Evolutionary conservation across 2,888 invertebrate genomes (phyloP), one percentile per base, ranked within the genome.

Genomic region (Papilio protenor): DNA sequence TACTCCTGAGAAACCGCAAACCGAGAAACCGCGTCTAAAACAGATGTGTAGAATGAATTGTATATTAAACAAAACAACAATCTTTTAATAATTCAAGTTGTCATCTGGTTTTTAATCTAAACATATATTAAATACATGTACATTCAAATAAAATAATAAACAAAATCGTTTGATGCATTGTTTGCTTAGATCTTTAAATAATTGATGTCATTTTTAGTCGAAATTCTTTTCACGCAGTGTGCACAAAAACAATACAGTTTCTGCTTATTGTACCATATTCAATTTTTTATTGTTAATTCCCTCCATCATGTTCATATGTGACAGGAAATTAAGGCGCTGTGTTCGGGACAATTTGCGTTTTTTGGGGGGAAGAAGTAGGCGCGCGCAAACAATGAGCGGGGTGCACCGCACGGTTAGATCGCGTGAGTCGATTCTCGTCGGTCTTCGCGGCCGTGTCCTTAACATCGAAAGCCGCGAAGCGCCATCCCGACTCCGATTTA

Each of bases 181-280:
- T 64, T 64, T 49, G 33, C 23, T 61, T 14, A 61, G 59, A 49
- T 66, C 18, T 52, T 23, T 55, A 21, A 75, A 49, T 75, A 21
- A 55, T 55, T n/a, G 18, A 21, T 55, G 55, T 52, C 23, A 27
- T n/a, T 69, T 69, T 64, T 75, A 57, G 2, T 23, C 23, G 5
- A 40, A 69, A 75, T 55, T 57, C 18, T 47, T 57, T 33, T 57
- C 66, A 75, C 70, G 75, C 70, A 47, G 14, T 57, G 14, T 75
- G 57, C 55, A 52, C 55, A 66, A 55, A 21, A 69, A 75, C 69
- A 75, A 75, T 69, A 55, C 45, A 66, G 52, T 40, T 18, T 16
- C 21, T 73, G 18, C 23, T 61, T 49, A n/a, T 74, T 33, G 49
- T 14, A 16, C 49, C 64, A 33, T 33, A 27, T 75, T 11, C 33